These are phyloP conservation scores for Huso huso DNA, from an alignment of 2,797 vertebrate species.

Conservation along the genomic window DNA sequence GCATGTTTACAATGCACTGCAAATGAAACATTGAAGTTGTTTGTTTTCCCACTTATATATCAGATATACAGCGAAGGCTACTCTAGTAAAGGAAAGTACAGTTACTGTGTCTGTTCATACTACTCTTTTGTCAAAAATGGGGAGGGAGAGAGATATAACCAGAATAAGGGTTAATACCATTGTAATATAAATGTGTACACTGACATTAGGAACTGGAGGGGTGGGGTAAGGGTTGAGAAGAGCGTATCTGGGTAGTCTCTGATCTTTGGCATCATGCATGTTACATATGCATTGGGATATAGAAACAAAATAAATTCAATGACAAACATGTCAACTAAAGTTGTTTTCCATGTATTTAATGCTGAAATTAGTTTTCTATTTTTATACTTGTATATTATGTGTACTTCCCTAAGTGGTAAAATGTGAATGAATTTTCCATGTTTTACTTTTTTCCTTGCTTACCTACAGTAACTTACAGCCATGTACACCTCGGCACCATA, in stretches of 20 bases:
- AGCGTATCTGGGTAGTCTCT: background rate
- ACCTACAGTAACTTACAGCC: no score
- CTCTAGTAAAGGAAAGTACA: background rate
- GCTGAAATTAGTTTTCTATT: no score
- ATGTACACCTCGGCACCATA: no score
- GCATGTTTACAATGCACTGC: slow-evolving; percentile 5
- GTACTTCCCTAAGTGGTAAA: no score
- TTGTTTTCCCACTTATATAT: background rate
- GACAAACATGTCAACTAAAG: no score
- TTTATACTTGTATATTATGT: no score
- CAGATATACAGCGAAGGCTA: background rate
- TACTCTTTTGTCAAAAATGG: background rate
- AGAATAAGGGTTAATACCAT: background rate
- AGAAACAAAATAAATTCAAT: no score
- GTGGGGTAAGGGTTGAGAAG: background rate
- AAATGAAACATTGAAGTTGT: background rate
- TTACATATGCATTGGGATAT: background rate
- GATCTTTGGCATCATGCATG: background rate
- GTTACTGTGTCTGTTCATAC: no score
- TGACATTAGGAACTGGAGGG: background rate
- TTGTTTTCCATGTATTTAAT: no score
- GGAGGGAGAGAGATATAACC: background rate
- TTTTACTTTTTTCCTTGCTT: no score
- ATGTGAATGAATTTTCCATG: no score
- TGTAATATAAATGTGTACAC: background rate